Percentiles rank a stretch among this genome's conserved stretches.
phyloP scores from a whole-genome alignment of 2,797 vertebrate genomes.

The Novumbra hubbsi region DNA sequence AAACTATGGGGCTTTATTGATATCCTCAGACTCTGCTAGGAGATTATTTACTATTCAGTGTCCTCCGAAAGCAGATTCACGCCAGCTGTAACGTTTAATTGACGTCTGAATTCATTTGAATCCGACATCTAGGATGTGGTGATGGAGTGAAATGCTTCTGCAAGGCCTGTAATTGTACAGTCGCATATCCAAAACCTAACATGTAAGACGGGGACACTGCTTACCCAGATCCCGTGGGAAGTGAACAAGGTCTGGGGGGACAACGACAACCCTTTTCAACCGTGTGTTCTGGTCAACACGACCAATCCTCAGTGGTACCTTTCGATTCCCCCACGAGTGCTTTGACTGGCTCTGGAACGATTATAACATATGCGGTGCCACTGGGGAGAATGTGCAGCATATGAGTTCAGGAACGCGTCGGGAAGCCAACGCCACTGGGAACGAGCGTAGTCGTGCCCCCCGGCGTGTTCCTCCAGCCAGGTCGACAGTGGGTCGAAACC shows the following conservation, averaged over 20 bases:
- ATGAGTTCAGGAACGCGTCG: no score
- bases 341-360: neutral
- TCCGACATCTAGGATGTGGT: neutral
- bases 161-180: neutral
- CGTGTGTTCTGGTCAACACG: no score
- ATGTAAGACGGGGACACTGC: neutral
- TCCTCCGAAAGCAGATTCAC: neutral
- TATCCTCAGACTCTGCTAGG: neutral
- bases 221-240: no score
- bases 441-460: no score
- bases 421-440: neutral
- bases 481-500: neutral
- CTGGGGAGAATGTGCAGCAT: neutral
- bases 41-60: conserved; percentile 1
- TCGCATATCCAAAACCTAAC: neutral
- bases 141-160: neutral
- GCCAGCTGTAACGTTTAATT: neutral
- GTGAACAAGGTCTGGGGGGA: neutral
- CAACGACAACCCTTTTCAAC: neutral
- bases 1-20: neutral
- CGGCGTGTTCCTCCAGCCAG: neutral
- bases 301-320: neutral
- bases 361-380: neutral
- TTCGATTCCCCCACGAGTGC: neutral
- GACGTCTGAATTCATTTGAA: neutral